Evolutionary conservation across 2,113 vertebrate species (phyloP), one percentile per base, ranked within the genome.

Genomic region (Pica pica): DNA sequence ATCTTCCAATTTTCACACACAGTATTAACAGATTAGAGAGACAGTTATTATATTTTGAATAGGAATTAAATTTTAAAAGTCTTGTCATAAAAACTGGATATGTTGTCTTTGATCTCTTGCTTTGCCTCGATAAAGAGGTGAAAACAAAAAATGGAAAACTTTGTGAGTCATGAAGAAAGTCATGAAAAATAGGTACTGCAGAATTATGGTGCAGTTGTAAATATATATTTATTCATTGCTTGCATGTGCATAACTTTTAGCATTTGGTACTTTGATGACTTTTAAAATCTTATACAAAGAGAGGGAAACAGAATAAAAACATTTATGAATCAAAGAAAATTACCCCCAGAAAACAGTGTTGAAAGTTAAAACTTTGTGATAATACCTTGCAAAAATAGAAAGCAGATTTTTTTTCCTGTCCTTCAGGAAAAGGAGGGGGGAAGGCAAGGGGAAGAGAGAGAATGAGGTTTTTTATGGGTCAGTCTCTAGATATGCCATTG

Each of bases 1-100:
- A 79, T 89, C 90, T 95, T 97, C 90, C 44, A 92, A 65, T 77
- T 95, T 93, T 42, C 42, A 90, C 5, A 59, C 6, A 74, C 5
- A 30, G 15, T 16, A 71, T 94, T 83, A 90, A 31, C 31, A 77
- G 80, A 95, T 95, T 85, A 90, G 39, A 81, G 47, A 46, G 71
- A 35, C 15, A 56, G 9, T 37, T 37, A 78, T 93, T 49, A n/a
- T 81, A 79, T 60, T 84, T 94, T 63, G 84, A 83, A 86, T 69
- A 89, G 31, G 17, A 91, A 80, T 73, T 91, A 70, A 64, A 63
- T 39, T 94, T 91, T 33, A 71, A 85, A 78, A 52, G 47, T 50
- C 63, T 85, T 91, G 35, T 31, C 8, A 8, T 67, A 26, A 76
- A 84, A 87, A 89, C 53, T 90, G 10, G 19, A 6, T 85, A 52